Evolutionary conservation across 2,888 invertebrate species (phyloP).

Genomic region (Hemithea aestivaria): DNA sequence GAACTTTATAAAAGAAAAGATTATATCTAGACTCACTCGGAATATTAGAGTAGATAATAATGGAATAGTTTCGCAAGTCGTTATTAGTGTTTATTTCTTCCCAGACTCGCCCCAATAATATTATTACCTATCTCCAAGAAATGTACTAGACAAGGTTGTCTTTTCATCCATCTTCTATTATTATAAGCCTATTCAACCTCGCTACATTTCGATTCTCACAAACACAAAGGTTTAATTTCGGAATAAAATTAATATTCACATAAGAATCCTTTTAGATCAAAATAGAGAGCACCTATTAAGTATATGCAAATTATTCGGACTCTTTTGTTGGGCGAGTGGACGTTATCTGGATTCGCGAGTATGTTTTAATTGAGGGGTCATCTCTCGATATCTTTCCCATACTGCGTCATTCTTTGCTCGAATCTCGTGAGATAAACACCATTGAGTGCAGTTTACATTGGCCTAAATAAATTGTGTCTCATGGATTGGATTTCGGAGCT

Average conservation of each 20-base stretch:
- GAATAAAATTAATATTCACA: slow-evolving; percentile 43
- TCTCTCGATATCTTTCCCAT: slow-evolving; percentile 63
- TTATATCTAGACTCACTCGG: too few species aligned
- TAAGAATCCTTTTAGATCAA: slow-evolving; percentile 35
- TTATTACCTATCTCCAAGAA: too few species aligned
- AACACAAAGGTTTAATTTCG: slow-evolving; percentile 30
- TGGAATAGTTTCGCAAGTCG: too few species aligned
- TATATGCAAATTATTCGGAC: slow-evolving; percentile 59
- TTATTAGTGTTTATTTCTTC: too few species aligned
- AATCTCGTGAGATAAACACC: slow-evolving; percentile 61
- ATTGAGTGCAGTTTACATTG: slow-evolving; percentile 18
- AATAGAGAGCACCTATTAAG: slow-evolving; percentile 32
- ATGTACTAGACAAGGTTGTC: not conserved
- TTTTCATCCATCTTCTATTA: slow-evolving; percentile 10
- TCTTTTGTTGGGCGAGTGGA: slow-evolving; percentile 57
- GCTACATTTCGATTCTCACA: slow-evolving; percentile 24
- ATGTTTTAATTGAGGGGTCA: slow-evolving; percentile 60
- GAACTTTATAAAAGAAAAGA: too few species aligned
- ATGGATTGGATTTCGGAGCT: slow-evolving; percentile 76
- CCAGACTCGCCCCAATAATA: too few species aligned
- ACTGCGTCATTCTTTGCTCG: slow-evolving; percentile 56
- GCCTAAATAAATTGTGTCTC: slow-evolving; percentile 17
- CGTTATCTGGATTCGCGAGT: slow-evolving; percentile 70
- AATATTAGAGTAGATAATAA: too few species aligned
- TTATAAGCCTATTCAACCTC: slow-evolving; percentile 15